A percentile compares a stretch with the other conserved stretches of the same genome.
Conservation (phyloP, 2,797 vertebrate species). For the Petrocephalus sullivani region DNA sequence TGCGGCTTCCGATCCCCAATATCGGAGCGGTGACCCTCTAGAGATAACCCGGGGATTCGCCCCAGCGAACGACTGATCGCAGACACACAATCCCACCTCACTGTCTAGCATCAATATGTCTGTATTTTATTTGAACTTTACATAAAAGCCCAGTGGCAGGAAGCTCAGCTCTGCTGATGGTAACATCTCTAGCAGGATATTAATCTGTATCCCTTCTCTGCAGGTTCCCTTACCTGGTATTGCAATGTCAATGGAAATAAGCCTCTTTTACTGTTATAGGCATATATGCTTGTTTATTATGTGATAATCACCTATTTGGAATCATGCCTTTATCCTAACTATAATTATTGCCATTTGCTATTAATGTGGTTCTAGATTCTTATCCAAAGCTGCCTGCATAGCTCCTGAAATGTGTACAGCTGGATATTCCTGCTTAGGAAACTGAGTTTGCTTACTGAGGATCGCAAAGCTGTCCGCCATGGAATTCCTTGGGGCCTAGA, state of each 20-base stretch:
- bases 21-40: too few relatives aligned
- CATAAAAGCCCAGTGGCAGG: not conserved
- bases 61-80: not conserved
- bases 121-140: not conserved
- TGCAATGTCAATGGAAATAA: not conserved
- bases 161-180: not conserved
- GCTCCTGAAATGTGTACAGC: not conserved
- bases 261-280: not conserved
- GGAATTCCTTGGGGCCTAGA: not conserved
- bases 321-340: not conserved
- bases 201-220: not conserved
- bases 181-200: not conserved
- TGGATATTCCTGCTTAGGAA: not conserved
- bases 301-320: not conserved
- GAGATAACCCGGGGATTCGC: not conserved
- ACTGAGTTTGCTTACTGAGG: not conserved
- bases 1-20: too few relatives aligned
- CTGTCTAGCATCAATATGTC: not conserved
- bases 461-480: slow-evolving; percentile 25
- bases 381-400: not conserved
- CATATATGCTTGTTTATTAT: not conserved
- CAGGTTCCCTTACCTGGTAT: not conserved
- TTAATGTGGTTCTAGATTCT: not conserved
- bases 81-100: not conserved
- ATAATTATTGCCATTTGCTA: not conserved